phyloP scores from a whole-genome alignment of 2,888 invertebrate genomes.

The Spodoptera exigua region DNA sequence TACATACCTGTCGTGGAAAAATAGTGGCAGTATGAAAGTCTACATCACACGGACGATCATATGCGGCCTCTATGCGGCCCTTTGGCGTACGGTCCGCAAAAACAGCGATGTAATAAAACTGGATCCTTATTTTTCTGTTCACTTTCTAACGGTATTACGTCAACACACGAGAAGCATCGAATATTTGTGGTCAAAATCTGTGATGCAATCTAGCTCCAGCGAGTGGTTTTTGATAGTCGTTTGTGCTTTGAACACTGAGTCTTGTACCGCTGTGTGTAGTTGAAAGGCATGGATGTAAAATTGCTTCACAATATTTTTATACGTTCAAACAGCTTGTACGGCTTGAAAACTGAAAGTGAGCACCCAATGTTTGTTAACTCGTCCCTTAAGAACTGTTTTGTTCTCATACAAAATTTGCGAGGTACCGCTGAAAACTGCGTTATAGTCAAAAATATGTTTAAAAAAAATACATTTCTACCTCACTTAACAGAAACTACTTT shows the following conservation, averaged over 20 bases:
- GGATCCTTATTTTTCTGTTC: slow-evolving; percentile 26
- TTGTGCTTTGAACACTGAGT: neutral
- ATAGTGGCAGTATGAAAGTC: slow-evolving; percentile 67
- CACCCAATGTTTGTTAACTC: slow-evolving; percentile 18
- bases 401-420: slow-evolving; percentile 42
- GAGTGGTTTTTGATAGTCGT: slow-evolving; percentile 17
- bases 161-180: slow-evolving; percentile 16
- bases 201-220: neutral
- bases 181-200: slow-evolving; percentile 24
- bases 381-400: slow-evolving; percentile 39
- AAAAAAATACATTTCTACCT: too few relatives aligned
- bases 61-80: slow-evolving; percentile 51
- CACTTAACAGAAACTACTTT: too few relatives aligned
- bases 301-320: slow-evolving; percentile 1
- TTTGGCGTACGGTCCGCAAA: slow-evolving; percentile 63
- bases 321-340: slow-evolving; percentile 6
- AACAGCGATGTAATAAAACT: slow-evolving; percentile 34
- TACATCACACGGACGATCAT: slow-evolving; percentile 54
- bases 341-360: slow-evolving; percentile 26
- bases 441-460: neutral
- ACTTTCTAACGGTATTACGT: slow-evolving; percentile 20
- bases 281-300: slow-evolving; percentile 10
- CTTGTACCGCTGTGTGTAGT: neutral
- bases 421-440: slow-evolving; percentile 6
- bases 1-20: slow-evolving; percentile 69